Evolutionary conservation across 1,140 invertebrate species (phyloP), one percentile per base, ranked within the genome.

Genomic region (Lepidurus packardi): DNA sequence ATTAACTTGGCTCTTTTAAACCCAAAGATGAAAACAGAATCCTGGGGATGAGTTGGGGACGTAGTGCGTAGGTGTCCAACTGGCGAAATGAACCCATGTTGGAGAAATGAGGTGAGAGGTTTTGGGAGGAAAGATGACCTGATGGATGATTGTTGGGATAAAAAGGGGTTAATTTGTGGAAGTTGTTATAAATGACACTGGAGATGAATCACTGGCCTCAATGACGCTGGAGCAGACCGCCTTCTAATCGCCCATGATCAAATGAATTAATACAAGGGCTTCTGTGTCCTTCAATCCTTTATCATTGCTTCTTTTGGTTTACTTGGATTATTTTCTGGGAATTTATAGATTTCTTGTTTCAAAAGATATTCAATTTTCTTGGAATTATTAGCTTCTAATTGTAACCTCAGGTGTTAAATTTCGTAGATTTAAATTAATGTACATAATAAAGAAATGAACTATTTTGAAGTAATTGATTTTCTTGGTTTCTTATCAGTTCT

Each of bases 171-270:
- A 65, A n/a, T 65, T 65, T 65, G 1, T 0, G 53, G 9, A 65
- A 65, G 53, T 65, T 65, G 53, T 65, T 65, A 65, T n/a, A 65
- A 65, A 4, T 4, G 34, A 34, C 34, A 34, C 34, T 4, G 34
- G 53, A 65, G 53, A 65, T 65, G 53, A 21, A 65, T 65, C 16
- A 65, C 34, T 65, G 53, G 53, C 53, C 53, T 65, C 53, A 65
- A 65, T 65, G 53, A 21, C 16, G 21, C 21, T 13, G 6, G 53
- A 65, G 9, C 7, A 65, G 53, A 65, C 53, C 53, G 53, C 53
- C 53, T 65, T 65, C 53, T 65, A 65, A 65, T 65, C 53, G 13
- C 53, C 53, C 53, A 13, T 65, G 53, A 65, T 65, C 53, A 65
- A 21, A 21, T 7, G 13, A 65, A 21, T 65, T 65, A 34, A 34